phyloP scores from a whole-genome alignment of 1,140 invertebrate species.

The Aphelenchoides fujianensis region DNA sequence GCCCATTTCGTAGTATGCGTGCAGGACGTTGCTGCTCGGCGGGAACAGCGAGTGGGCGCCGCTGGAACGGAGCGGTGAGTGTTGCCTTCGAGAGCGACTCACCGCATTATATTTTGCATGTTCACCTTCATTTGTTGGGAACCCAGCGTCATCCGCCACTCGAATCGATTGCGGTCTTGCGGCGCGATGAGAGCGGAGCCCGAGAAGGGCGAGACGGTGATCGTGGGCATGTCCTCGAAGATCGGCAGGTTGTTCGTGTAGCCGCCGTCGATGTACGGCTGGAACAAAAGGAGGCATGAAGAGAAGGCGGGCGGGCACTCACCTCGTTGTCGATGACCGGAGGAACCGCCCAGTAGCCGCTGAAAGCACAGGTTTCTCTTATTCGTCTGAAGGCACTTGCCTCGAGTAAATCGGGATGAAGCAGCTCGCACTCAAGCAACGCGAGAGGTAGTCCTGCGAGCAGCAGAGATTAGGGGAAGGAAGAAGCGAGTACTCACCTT shows the following conservation, averaged over 20 bases:
- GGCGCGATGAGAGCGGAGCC: conserved; percentile 46
- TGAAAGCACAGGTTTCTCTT: no score
- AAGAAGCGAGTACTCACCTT: no score
- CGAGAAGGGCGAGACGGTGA: conserved; percentile 63
- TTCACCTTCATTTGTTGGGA: conserved; percentile 47
- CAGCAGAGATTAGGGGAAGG: not conserved
- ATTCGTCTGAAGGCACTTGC: no score
- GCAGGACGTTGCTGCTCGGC: conserved; percentile 54
- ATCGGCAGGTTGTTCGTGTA: conserved; percentile 63
- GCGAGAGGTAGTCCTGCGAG: conserved; percentile 28
- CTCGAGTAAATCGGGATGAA: conserved; percentile 64
- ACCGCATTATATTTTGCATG: no score
- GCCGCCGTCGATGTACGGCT: conserved; percentile 65
- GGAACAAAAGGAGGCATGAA: conserved; percentile 34
- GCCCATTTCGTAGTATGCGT: conserved; percentile 62
- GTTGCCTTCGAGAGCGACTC: no score
- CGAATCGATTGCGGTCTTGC: conserved; percentile 55
- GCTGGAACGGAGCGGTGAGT: no score
- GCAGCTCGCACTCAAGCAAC: conserved; percentile 63
- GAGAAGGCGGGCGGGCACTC: conserved; percentile 32
- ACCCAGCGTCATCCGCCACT: conserved; percentile 51
- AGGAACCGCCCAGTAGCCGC: conserved; percentile 48
- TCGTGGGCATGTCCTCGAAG: conserved; percentile 62
- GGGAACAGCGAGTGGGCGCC: conserved; percentile 63
- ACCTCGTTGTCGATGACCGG: conserved; percentile 62